Evolutionary conservation across 2,797 vertebrate genomes (phyloP).

Genomic region (Vireo griseus): DNA sequence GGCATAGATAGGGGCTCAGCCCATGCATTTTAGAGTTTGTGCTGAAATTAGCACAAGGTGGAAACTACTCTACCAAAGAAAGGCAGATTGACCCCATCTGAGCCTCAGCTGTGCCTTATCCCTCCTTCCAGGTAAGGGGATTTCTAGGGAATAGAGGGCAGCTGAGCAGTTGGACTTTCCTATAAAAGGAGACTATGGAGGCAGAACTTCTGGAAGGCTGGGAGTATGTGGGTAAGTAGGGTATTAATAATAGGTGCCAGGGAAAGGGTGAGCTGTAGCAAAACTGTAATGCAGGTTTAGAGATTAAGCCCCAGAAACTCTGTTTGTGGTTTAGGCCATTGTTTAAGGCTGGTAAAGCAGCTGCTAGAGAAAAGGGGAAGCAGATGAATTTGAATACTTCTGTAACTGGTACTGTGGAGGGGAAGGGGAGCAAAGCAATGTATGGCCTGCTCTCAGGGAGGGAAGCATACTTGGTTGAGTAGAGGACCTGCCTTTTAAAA

Average conservation of each 20-base stretch:
- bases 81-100: background rate
- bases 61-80: background rate
- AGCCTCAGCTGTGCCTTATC: background rate
- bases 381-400: background rate
- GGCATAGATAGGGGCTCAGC: background rate
- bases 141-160: background rate
- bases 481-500: background rate
- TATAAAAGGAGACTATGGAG: background rate
- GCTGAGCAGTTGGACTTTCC: background rate
- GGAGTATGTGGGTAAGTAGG: background rate
- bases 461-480: background rate
- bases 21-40: background rate
- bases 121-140: background rate
- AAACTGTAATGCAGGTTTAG: background rate
- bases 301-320: background rate
- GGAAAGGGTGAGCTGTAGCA: background rate
- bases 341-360: background rate
- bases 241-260: background rate
- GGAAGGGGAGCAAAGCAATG: background rate
- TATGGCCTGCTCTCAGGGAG: background rate
- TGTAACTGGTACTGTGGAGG: background rate
- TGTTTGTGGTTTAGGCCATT: background rate
- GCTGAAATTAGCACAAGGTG: background rate
- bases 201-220: background rate
- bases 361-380: slow-evolving; percentile 14